Evolutionary conservation across 37 sponge, comb jelly and placozoan genomes (phyloP).

Genomic region (Aphrocallistes beatrix): DNA sequence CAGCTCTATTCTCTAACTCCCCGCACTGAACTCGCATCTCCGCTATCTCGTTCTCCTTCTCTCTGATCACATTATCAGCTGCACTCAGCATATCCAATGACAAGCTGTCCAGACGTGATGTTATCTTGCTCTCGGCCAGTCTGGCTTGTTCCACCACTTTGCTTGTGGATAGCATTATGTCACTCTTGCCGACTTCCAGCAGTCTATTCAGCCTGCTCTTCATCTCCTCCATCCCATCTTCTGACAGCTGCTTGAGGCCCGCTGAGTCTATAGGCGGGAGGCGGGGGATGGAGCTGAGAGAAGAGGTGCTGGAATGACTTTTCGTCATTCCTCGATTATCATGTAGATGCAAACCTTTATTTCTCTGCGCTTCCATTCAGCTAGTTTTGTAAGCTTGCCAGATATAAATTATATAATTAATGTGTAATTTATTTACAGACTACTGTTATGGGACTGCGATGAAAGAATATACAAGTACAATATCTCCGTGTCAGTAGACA

Average conservation of each 20-base stretch:
- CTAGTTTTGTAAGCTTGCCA: too few species aligned
- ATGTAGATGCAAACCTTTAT: neutral
- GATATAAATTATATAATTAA: too few species aligned
- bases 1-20: neutral
- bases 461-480: slow-evolving; percentile 66
- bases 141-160: neutral
- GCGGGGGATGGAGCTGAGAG: neutral
- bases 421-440: too few species aligned
- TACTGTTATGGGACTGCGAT: slow-evolving; percentile 92
- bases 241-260: neutral
- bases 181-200: neutral
- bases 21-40: neutral
- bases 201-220: neutral
- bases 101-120: neutral
- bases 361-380: neutral
- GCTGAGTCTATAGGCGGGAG: neutral
- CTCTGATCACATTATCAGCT: neutral
- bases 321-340: neutral
- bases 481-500: slow-evolving; percentile 63
- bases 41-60: neutral
- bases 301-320: neutral
- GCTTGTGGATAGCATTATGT: neutral
- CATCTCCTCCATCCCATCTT: neutral
- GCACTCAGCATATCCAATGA: neutral
- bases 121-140: neutral